These are phyloP conservation scores for Emydura subglobosa DNA, from an alignment of 2,113 vertebrate species.

Conservation along the genomic window DNA sequence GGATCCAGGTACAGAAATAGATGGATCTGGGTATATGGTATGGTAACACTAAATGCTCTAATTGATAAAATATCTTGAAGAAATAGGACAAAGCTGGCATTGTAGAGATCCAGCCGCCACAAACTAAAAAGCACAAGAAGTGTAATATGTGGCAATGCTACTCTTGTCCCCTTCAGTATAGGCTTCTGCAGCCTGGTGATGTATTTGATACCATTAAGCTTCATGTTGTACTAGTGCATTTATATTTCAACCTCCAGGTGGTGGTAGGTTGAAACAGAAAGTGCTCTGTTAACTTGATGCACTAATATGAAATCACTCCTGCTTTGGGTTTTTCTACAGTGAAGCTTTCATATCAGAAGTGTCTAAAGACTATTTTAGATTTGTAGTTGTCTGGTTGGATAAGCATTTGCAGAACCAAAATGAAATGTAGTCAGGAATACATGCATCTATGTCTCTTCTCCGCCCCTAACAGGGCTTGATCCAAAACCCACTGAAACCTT, in stretches of 20 bases:
- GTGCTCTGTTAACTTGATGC: background rate
- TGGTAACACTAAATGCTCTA: background rate
- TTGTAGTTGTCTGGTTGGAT: background rate
- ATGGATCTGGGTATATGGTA: too few species aligned
- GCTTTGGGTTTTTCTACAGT: background rate
- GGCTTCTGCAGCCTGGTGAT: background rate
- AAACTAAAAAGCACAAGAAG: background rate
- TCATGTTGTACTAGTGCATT: background rate
- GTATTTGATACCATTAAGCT: background rate
- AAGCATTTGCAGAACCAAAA: background rate
- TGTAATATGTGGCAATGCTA: background rate
- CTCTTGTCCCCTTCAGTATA: background rate
- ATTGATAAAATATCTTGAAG: background rate
- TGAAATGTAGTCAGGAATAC: background rate
- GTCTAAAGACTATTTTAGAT: background rate
- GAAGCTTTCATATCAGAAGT: background rate
- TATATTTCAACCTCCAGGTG: background rate
- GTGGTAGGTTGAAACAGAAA: background rate
- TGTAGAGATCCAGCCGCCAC: background rate
- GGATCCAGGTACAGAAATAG: too few species aligned
- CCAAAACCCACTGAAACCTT: background rate
- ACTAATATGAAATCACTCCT: background rate
- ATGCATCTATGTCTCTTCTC: background rate
- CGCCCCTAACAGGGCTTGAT: background rate
- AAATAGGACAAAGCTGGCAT: background rate